Conservation (phyloP, 2,113 vertebrate species). For the Ceyx cyanopectus region DNA sequence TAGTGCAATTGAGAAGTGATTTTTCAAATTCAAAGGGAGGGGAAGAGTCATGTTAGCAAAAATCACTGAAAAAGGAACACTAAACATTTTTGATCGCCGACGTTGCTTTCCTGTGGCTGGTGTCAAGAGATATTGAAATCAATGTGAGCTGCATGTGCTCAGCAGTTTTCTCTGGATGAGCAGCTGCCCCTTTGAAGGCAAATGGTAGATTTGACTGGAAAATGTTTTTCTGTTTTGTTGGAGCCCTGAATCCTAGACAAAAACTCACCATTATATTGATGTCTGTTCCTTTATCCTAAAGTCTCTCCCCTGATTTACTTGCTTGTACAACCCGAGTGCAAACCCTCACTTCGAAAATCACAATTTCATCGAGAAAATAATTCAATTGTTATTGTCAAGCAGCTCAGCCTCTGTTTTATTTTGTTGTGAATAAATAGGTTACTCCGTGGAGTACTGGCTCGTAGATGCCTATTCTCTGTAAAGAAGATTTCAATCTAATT, state of each 20-base stretch:
- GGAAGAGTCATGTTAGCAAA: conserved; percentile 12
- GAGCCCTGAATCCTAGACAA: not conserved
- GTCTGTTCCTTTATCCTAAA: not conserved
- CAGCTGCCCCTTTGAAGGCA: not conserved
- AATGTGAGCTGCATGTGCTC: not conserved
- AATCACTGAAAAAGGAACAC: not conserved
- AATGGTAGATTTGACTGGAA: not conserved
- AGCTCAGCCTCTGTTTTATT: not conserved
- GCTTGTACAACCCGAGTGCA: not conserved
- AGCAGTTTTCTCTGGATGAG: not conserved
- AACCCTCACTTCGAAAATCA: not conserved
- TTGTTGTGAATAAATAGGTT: conserved; percentile 13
- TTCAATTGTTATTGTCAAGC: not conserved
- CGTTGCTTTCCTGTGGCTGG: not conserved
- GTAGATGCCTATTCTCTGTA: not conserved
- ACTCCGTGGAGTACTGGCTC: not conserved
- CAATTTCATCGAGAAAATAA: not conserved
- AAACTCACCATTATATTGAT: not conserved
- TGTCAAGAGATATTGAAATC: not conserved
- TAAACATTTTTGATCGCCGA: not conserved
- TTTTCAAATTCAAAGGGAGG: conserved; percentile 11
- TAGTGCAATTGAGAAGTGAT: not conserved
- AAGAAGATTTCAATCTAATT: conserved; percentile 48
- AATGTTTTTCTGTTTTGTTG: not conserved
- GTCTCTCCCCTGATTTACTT: not conserved